Conservation (phyloP, 1,140 invertebrate genomes). For the Carcinoscorpius rotundicauda region DNA sequence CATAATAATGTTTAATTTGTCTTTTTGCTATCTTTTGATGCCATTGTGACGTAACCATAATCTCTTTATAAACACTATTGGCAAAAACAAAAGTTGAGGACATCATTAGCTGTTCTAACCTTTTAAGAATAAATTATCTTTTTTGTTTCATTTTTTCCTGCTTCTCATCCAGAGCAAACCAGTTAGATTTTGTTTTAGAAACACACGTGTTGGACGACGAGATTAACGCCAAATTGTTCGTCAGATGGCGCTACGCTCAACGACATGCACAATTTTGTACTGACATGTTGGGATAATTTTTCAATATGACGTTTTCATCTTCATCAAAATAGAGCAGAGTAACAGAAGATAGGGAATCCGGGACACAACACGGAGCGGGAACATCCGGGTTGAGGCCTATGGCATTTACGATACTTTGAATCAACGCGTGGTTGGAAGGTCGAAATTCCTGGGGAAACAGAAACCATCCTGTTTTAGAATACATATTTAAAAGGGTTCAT, state of each 20-base stretch:
- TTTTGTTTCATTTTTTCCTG: too few species aligned
- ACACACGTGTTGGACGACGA: too few species aligned
- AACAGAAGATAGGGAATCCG: slow-evolving; percentile 73
- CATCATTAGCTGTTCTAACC: too few species aligned
- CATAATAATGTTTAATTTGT: too few species aligned
- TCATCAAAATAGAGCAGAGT: slow-evolving; percentile 86
- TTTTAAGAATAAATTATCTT: too few species aligned
- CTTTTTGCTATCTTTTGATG: too few species aligned
- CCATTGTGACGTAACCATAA: too few species aligned
- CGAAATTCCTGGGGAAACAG: slow-evolving; percentile 23
- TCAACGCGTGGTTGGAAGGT: slow-evolving; percentile 81
- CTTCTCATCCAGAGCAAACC: too few species aligned
- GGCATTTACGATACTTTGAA: slow-evolving; percentile 80
- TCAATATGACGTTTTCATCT: slow-evolving; percentile 72
- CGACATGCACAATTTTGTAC: slow-evolving; percentile 90
- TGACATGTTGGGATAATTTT: slow-evolving; percentile 91
- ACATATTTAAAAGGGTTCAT: neutral
- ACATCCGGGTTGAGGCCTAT: slow-evolving; percentile 64
- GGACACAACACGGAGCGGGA: slow-evolving; percentile 82
- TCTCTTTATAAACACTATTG: too few species aligned
- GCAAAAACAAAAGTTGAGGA: too few species aligned
- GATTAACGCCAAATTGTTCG: too few species aligned
- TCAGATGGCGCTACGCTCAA: slow-evolving; percentile 30
- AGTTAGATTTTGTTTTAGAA: too few species aligned
- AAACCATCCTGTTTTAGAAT: neutral